Evolutionary conservation across 2,888 invertebrate genomes (phyloP).

Genomic region (Melitaea athalia): DNA sequence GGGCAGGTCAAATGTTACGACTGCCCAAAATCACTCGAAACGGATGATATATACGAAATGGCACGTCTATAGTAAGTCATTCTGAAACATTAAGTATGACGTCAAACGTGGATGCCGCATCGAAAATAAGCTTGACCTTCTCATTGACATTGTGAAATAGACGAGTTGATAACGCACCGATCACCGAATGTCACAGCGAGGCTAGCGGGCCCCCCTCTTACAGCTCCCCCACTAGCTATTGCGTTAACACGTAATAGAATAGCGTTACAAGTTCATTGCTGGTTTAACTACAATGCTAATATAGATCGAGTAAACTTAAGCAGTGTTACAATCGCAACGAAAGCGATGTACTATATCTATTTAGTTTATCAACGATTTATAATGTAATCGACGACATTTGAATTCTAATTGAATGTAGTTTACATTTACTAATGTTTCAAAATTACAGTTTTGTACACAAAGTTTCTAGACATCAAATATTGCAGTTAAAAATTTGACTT

Average conservation of each 20-base stretch:
- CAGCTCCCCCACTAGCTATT: conserved; percentile 57
- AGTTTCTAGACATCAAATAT: conserved; percentile 1
- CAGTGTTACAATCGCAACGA: conserved; percentile 16
- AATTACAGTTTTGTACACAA: not conserved
- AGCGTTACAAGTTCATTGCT: conserved; percentile 61
- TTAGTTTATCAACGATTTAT: conserved; percentile 10
- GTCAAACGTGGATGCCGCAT: conserved; percentile 63
- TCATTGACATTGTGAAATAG: conserved; percentile 83
- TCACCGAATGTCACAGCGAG: conserved; percentile 79
- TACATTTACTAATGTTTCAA: not conserved
- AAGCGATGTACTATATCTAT: not conserved
- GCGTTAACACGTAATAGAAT: conserved; percentile 51
- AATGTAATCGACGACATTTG: not conserved
- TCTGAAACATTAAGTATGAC: conserved; percentile 30
- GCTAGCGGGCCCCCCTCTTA: conserved; percentile 71
- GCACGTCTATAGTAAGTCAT: not conserved
- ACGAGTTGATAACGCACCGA: conserved; percentile 78
- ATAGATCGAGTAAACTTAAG: conserved; percentile 14
- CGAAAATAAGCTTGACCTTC: conserved; percentile 80
- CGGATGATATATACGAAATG: not conserved
- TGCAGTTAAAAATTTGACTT: not conserved
- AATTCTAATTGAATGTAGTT: not conserved
- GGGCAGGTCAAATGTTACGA: not conserved
- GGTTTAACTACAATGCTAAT: conserved; percentile 36
- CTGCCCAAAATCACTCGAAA: not conserved